Evolutionary conservation across 1,140 invertebrate species (phyloP).

Genomic region (Bombus consobrinus): DNA sequence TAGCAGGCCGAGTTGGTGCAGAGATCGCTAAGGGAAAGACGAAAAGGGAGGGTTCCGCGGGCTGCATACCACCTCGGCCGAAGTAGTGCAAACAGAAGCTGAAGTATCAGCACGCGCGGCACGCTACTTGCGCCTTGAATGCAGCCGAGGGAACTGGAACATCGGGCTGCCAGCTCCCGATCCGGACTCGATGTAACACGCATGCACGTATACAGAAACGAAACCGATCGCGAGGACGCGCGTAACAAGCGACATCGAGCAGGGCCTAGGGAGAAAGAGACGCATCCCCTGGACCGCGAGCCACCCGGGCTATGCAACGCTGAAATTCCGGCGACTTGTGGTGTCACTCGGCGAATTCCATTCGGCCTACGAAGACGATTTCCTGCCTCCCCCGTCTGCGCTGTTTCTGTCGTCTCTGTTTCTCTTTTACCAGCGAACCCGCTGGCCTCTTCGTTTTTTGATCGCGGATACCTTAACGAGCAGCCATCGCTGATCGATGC

Average conservation of each 20-base stretch:
- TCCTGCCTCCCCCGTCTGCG: slow-evolving; percentile 49
- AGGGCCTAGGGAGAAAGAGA: slow-evolving; percentile 54
- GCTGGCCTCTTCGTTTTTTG: background rate
- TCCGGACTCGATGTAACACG: slow-evolving; percentile 32
- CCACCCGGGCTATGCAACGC: slow-evolving; percentile 67
- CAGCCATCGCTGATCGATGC: slow-evolving; percentile 26
- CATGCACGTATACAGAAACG: slow-evolving; percentile 43
- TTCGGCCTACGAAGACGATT: slow-evolving; percentile 59
- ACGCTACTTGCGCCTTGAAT: slow-evolving; percentile 64
- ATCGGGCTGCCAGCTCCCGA: slow-evolving; percentile 40
- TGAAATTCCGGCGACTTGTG: slow-evolving; percentile 69
- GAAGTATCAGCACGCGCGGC: slow-evolving; percentile 64
- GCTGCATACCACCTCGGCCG: slow-evolving; percentile 35
- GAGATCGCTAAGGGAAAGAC: background rate
- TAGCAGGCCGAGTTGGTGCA: background rate
- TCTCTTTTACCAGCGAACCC: no score
- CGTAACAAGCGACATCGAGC: slow-evolving; percentile 22
- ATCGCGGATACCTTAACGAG: slow-evolving; percentile 35
- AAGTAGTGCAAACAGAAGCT: slow-evolving; percentile 69
- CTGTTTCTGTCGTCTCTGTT: background rate
- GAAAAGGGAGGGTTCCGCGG: slow-evolving; percentile 14
- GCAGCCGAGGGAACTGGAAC: slow-evolving; percentile 57
- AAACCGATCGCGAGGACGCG: slow-evolving; percentile 42
- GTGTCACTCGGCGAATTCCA: slow-evolving; percentile 69
- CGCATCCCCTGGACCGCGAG: slow-evolving; percentile 55